phyloP scores from a whole-genome alignment of 2,888 invertebrate species.

The Aricia artaxerxes region DNA sequence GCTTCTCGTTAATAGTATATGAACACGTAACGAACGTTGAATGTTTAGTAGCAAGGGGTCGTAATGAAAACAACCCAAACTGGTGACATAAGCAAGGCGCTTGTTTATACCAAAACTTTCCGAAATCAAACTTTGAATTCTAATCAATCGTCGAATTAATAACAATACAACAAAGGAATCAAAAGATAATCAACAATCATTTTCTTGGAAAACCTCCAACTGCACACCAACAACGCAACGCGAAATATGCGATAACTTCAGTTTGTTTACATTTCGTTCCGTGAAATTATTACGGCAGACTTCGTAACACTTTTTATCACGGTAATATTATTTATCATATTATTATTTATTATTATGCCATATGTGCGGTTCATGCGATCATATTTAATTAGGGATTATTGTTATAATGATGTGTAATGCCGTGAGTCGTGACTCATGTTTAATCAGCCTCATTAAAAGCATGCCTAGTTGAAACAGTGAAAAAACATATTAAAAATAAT shows the following conservation, averaged over 20 bases:
- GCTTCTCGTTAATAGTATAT: neutral
- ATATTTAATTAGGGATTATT: constrained; percentile 2
- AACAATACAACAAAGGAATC: constrained; percentile 25
- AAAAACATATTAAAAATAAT: neutral
- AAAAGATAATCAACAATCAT: constrained; percentile 20
- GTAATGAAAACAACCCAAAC: neutral
- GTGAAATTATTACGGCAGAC: constrained; percentile 22
- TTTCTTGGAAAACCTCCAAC: constrained; percentile 28
- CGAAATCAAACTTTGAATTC: neutral
- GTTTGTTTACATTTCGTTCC: constrained; percentile 10
- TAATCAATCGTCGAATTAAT: neutral
- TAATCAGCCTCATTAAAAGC: constrained; percentile 6
- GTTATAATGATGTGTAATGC: neutral
- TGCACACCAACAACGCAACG: constrained; percentile 2
- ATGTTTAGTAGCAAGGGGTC: neutral
- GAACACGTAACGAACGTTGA: neutral
- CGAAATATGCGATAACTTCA: constrained; percentile 25
- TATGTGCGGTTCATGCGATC: neutral
- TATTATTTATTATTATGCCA: neutral
- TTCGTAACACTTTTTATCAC: constrained; percentile 9
- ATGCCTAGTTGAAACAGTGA: neutral
- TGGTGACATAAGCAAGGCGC: neutral
- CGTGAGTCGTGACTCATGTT: neutral
- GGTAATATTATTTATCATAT: neutral
- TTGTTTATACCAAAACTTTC: neutral